phyloP scores from a whole-genome alignment of 2,888 invertebrate genomes.

The Himalopsyche japonica region DNA sequence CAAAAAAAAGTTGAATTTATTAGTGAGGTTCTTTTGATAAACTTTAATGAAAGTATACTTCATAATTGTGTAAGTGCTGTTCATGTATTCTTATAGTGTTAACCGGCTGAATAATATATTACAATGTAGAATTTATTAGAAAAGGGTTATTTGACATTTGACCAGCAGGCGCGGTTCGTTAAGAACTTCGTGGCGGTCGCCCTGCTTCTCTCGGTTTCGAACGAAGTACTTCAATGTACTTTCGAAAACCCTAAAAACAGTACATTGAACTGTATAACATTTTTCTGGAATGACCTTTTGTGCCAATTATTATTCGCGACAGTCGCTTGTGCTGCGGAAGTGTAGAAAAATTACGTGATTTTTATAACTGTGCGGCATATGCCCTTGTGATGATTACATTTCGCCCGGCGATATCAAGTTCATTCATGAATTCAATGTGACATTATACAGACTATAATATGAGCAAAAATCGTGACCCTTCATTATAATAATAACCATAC shows the following conservation, averaged over 20 bases:
- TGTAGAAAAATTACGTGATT: background rate
- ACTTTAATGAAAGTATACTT: too few species aligned
- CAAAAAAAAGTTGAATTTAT: too few species aligned
- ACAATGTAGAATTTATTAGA: background rate
- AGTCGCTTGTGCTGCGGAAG: background rate
- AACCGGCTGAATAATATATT: background rate
- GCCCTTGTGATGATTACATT: background rate
- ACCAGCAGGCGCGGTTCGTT: slow-evolving; percentile 1
- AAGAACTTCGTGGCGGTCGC: background rate
- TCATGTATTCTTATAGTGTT: background rate
- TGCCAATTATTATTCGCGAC: background rate
- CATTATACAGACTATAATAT: background rate
- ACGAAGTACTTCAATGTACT: background rate
- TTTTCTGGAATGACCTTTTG: background rate
- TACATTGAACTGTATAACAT: background rate
- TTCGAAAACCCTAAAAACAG: background rate
- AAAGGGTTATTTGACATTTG: slow-evolving; percentile 1
- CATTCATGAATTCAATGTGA: background rate
- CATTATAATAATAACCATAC: background rate
- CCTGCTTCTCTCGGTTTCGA: background rate
- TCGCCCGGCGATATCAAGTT: background rate
- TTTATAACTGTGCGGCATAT: background rate
- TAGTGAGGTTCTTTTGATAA: too few species aligned
- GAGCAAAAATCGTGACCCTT: background rate
- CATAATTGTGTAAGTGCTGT: background rate